Evolutionary conservation across 2,888 invertebrate species (phyloP), one percentile per base, ranked within the genome.

Genomic region (Phengaris alcon): DNA sequence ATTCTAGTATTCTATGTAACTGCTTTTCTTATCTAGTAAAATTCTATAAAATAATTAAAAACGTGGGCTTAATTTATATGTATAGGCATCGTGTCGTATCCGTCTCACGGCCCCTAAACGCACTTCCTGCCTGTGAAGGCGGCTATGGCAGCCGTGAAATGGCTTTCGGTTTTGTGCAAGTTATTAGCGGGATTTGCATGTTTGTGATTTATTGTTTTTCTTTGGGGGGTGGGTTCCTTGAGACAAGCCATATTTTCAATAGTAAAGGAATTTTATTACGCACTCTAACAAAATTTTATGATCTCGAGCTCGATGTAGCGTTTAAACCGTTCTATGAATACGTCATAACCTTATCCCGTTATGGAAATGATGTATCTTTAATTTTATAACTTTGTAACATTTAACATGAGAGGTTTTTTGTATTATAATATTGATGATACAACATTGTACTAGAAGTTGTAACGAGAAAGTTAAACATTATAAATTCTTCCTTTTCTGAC

Each of bases 161-260:
- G 90, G 91, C 88, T 91, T 91, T 92, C 90, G 92, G 92, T 92
- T 91, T 92, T 92, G 90, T 91, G 92, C 91, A 92, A 89, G 90
- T 92, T 92, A 92, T 92, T 92, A 92, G 90, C 87, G 82, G 88
- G 92, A 93, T 93, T 92, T 93, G 91, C 92, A 93, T 93, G 90
- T 90, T 91, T 91, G 84, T 91, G 91, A 91, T 92, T 92, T 93
- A 91, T 92, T 89, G 90, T 90, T 87, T 88, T 80, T 80, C 81
- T 79, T 77, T 77, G 78, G 79, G 82, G 82, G 81, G 77, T 78
- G 82, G 81, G 77, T 78, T 77, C 78, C 80, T 80, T 80, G 78
- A 81, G 79, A 80, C 80, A 76, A 78, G 80, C 79, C 81, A 82
- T 81, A 82, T 82, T 82, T 80, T 80, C 81, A 77, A 78, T 80